Base-by-base conservation (phyloP, 2,113 vertebrate species). In the Mesoclemmys tuberculata region DNA sequence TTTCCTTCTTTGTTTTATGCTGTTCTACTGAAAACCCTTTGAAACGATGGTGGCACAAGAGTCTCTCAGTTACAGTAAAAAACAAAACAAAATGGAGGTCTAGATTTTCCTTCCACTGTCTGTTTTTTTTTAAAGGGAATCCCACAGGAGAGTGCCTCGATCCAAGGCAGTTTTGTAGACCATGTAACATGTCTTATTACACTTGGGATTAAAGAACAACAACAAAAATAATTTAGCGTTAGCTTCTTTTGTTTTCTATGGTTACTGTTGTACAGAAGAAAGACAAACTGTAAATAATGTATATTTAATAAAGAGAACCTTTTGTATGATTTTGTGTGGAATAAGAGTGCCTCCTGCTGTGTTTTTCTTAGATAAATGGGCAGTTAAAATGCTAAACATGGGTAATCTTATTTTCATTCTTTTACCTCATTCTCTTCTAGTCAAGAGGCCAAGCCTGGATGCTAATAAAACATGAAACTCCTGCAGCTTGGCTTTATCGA, bases 291-390 rank as follows among this genome's bases (percentile, higher is more conserved):
- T 99, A 98, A 98, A 99, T 99, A 99, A 96, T 99, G 98, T 99
- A 99, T 99, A 99, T 99, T 99, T 99, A 99, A 99, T 99, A 99
- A 98, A 98, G 94, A 98, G 94, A 98, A 79, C 96, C 88, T 98
- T 98, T 99, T 99, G 98, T 99, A 98, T 98, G 97, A 98, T 98
- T 98, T 98, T 98, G 97, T 98, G 98, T 98, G 96, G 91, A 98
- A 98, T 94, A 98, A 84, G 96, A 96, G 91, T 96, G 96, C 79
- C 95, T 97, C 96, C 95, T 96, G 46, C 82, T 95, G 97, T 94
- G 95, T 96, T 96, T 97, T 98, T 92, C 96, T 97, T 90, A 90
- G 10, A 48, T 93, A 94, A 97, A 93, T 89, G 83, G 85, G 84
- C 9, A 85, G 89, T 94, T 84, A 85, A 89, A 74, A 88, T 86